Evolutionary conservation across 2,888 invertebrate genomes (phyloP).

Genomic region (Resseliella maxima): DNA sequence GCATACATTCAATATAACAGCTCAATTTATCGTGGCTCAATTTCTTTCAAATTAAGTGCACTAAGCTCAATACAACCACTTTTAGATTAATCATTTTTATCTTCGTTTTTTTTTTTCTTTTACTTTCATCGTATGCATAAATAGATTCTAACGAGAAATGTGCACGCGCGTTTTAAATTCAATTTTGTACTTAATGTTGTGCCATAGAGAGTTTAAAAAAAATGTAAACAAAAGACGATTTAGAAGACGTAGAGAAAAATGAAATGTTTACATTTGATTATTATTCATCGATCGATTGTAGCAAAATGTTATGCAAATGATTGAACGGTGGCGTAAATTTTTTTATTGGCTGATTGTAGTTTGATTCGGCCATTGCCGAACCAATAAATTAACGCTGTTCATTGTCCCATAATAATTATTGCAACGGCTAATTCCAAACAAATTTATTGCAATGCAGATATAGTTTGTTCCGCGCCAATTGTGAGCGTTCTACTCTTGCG

Average conservation of each 20-base stretch:
- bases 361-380: slow-evolving; percentile 42
- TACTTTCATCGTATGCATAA: no score
- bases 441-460: slow-evolving; percentile 49
- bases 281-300: no score
- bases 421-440: background rate
- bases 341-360: slow-evolving; percentile 20
- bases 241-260: no score
- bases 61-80: background rate
- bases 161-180: no score
- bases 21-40: background rate
- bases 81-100: background rate
- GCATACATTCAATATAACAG: background rate
- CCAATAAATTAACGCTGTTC: slow-evolving; percentile 43
- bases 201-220: no score
- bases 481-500: slow-evolving; percentile 11
- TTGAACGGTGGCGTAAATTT: background rate
- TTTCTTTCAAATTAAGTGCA: slow-evolving; percentile 18
- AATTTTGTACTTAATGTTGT: no score
- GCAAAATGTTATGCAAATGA: no score
- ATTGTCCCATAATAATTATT: slow-evolving; percentile 54
- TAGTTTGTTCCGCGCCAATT: slow-evolving; percentile 19
- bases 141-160: no score
- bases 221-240: no score
- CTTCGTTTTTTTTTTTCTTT: background rate
- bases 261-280: no score